A percentile compares a stretch with the other conserved stretches of the same genome.
Evolutionary conservation across 2,888 invertebrate species (phyloP).

Genomic region (Brenthis ino): DNA sequence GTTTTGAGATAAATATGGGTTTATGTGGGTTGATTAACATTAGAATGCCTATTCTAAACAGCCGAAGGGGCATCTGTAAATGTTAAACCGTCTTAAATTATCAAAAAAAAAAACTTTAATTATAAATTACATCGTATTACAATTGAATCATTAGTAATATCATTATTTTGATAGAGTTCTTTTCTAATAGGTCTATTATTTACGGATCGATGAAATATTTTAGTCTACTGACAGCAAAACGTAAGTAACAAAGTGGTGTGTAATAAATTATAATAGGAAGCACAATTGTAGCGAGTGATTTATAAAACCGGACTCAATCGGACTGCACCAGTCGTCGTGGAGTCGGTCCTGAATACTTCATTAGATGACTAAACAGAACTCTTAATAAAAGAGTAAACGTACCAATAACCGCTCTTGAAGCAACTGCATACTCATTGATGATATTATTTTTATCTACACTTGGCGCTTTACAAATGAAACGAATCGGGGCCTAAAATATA

Average conservation of each 20-base stretch:
- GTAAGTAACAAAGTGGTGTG: conserved; percentile 50
- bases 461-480: conserved; percentile 11
- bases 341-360: conserved; percentile 71
- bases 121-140: too few relatives aligned
- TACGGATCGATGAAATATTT: conserved; percentile 24
- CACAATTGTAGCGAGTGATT: conserved; percentile 59
- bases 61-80: conserved; percentile 31
- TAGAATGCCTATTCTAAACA: conserved; percentile 40
- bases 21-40: conserved; percentile 49
- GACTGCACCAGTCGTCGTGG: conserved; percentile 47
- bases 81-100: conserved; percentile 20
- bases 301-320: conserved; percentile 53
- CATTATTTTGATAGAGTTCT: not conserved
- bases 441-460: conserved; percentile 25
- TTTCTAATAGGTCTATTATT: not conserved
- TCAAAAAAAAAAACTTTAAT: not conserved
- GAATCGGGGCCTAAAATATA: not conserved
- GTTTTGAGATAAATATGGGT: conserved; percentile 49
- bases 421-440: conserved; percentile 29
- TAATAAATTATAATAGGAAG: conserved; percentile 59
- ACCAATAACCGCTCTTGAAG: conserved; percentile 41
- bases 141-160: too few relatives aligned
- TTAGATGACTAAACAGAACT: conserved; percentile 73
- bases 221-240: conserved; percentile 27
- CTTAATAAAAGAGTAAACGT: conserved; percentile 58